Conservation (phyloP, 2,888 invertebrate species). For the Galeopsomyia nigrocyanea region DNA sequence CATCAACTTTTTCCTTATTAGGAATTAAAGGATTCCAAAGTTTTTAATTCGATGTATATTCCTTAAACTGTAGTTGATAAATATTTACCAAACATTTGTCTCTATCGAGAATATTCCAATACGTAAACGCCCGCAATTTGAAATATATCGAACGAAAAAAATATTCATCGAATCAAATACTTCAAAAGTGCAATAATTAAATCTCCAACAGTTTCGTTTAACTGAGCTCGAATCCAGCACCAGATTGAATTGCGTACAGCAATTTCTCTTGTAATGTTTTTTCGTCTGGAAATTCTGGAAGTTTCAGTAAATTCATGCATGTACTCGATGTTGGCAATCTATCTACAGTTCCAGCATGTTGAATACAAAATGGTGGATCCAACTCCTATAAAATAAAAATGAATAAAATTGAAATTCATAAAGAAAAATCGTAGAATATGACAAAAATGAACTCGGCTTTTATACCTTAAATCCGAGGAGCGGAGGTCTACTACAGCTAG, state of each 20-base stretch:
- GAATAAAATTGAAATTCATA: not conserved
- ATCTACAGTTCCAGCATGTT: slow-evolving; percentile 90
- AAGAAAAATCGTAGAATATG: slow-evolving; percentile 15
- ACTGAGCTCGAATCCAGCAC: slow-evolving; percentile 96
- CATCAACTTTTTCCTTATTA: slow-evolving; percentile 11
- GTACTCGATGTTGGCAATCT: slow-evolving; percentile 97
- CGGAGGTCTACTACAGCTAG: slow-evolving; percentile 97
- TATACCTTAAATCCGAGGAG: slow-evolving; percentile 94
- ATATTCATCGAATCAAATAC: slow-evolving; percentile 27
- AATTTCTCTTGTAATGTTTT: slow-evolving; percentile 85
- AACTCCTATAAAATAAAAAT: slow-evolving; percentile 77
- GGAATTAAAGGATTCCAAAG: slow-evolving; percentile 15
- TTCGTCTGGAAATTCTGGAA: slow-evolving; percentile 90
- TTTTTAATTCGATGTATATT: slow-evolving; percentile 30
- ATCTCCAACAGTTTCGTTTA: slow-evolving; percentile 68
- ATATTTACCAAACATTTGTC: not conserved
- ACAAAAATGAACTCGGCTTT: slow-evolving; percentile 9
- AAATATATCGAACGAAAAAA: slow-evolving; percentile 16
- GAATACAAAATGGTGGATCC: slow-evolving; percentile 96
- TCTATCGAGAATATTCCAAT: not conserved
- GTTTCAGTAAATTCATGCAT: slow-evolving; percentile 96
- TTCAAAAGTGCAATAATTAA: slow-evolving; percentile 23
- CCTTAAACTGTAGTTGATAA: slow-evolving; percentile 1
- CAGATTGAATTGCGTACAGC: slow-evolving; percentile 93
- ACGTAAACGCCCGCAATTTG: no score